These are phyloP conservation scores for Stenurella melanura DNA, from an alignment of 2,888 invertebrate genomes.

Conservation along the genomic window DNA sequence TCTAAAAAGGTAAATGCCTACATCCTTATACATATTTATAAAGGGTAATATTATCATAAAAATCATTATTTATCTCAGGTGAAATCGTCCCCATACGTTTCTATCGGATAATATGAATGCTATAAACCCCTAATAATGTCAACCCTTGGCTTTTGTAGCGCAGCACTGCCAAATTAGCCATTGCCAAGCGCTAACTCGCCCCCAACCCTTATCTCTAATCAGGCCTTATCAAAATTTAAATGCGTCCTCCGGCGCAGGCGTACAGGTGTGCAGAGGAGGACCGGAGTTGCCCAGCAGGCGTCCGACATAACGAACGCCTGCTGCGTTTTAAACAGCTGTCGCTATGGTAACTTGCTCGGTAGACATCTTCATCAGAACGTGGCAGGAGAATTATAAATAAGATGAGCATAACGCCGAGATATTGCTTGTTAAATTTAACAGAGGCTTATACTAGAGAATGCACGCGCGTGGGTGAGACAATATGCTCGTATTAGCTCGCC, in stretches of 20 bases:
- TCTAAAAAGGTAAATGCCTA: not conserved
- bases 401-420: conserved; percentile 68
- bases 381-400: conserved; percentile 70
- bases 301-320: conserved; percentile 68
- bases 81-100: not conserved
- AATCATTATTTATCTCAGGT: not conserved
- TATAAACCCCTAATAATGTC: not conserved
- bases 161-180: conserved; percentile 1
- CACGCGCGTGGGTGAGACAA: conserved; percentile 51
- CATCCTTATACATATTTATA: not conserved
- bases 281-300: conserved; percentile 61
- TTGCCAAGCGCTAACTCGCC: conserved; percentile 4
- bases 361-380: conserved; percentile 72
- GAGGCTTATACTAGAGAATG: conserved; percentile 50
- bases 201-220: conserved; percentile 23
- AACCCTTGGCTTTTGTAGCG: not conserved
- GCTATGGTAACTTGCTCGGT: conserved; percentile 69
- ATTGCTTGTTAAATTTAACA: conserved; percentile 66
- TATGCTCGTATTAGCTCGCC: conserved; percentile 43
- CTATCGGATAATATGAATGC: not conserved
- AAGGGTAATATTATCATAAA: not conserved
- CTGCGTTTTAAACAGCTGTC: conserved; percentile 69
- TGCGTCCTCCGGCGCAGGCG: conserved; percentile 28
- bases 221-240: conserved; percentile 13
- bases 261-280: conserved; percentile 31